phyloP scores from a whole-genome alignment of 2,888 invertebrate species.

The Polymixis lichenea region DNA sequence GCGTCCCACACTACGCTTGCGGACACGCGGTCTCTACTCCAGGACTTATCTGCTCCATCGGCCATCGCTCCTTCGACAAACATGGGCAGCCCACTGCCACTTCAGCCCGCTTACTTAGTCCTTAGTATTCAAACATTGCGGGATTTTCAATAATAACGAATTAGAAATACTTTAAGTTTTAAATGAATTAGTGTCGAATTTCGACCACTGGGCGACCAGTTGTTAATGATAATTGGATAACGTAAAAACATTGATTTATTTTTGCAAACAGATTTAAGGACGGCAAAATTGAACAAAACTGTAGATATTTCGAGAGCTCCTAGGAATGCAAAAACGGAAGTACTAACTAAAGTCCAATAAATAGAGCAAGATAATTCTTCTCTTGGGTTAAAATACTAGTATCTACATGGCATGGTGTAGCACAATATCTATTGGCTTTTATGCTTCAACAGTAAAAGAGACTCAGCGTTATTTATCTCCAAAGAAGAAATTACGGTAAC shows the following conservation, averaged over 20 bases:
- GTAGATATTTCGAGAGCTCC: not conserved
- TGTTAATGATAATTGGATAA: not conserved
- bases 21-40: too few species aligned
- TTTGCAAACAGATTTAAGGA: not conserved
- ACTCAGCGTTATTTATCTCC: constrained; percentile 19
- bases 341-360: not conserved
- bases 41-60: too few species aligned
- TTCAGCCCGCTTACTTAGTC: too few species aligned
- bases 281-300: not conserved
- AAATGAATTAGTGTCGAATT: too few species aligned
- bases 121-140: too few species aligned
- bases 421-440: constrained; percentile 10
- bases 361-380: not conserved
- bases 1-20: too few species aligned
- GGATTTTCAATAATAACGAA: too few species aligned
- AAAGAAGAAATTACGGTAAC: constrained; percentile 49
- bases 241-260: not conserved
- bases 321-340: not conserved
- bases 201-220: too few species aligned
- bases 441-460: constrained; percentile 23
- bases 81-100: too few species aligned
- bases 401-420: not conserved
- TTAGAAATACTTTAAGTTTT: too few species aligned
- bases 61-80: too few species aligned
- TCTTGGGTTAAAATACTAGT: not conserved